Conservation (phyloP, 2,888 invertebrate species). For the Aleiodes leptofemur region DNA sequence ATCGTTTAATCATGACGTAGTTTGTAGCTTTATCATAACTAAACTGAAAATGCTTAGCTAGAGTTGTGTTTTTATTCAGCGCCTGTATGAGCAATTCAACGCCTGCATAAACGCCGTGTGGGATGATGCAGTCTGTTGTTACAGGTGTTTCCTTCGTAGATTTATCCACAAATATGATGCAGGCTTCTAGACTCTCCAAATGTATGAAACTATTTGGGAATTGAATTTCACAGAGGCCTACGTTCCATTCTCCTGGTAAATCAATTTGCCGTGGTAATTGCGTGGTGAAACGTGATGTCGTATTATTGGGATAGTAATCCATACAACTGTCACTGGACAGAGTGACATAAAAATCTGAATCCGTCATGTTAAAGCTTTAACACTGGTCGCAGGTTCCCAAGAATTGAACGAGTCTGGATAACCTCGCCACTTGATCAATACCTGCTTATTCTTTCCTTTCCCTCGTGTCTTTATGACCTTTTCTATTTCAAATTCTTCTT, state of each 20-base stretch:
- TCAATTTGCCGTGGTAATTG: not conserved
- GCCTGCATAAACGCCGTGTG: not conserved
- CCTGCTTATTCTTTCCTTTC: too few relatives aligned
- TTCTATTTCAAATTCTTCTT: too few relatives aligned
- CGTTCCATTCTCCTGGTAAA: not conserved
- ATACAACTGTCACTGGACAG: too few relatives aligned
- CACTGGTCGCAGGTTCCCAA: too few relatives aligned
- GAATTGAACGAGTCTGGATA: too few relatives aligned
- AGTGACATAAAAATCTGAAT: too few relatives aligned
- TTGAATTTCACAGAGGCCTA: not conserved
- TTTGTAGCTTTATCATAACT: not conserved
- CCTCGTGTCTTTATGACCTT: too few relatives aligned
- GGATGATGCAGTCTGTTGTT: too few relatives aligned
- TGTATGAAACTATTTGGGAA: not conserved
- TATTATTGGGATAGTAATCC: not conserved
- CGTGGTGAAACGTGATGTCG: not conserved
- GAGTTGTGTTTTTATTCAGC: not conserved
- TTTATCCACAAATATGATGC: not conserved
- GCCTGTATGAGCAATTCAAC: not conserved
- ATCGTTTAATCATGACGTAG: not conserved
- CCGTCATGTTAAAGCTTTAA: too few relatives aligned
- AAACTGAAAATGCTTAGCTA: slow-evolving; percentile 2
- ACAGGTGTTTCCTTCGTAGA: too few relatives aligned
- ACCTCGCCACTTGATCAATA: too few relatives aligned
- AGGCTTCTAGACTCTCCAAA: not conserved